Base-by-base conservation (phyloP, 92 coral and sea anemone species). In the Porites rus region DNA sequence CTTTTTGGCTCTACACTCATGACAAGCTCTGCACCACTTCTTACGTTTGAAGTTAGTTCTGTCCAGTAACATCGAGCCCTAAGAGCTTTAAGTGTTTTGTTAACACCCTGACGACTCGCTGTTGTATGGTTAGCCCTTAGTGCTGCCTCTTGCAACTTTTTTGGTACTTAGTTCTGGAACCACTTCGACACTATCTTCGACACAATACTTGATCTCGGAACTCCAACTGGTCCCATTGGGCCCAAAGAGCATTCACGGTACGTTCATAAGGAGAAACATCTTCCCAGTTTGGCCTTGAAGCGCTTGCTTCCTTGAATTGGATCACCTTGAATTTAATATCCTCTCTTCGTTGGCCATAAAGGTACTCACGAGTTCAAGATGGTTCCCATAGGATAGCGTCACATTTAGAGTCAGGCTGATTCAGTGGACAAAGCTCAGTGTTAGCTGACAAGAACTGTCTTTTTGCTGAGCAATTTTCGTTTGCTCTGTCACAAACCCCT, bases 1-100 rank as follows among this genome's bases (percentile, higher is more conserved):
- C 68, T 87, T 92, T 78, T 86, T 92, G 7, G 84, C 86, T 13
- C 93, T 86, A 50, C 93, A 89, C 56, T 85, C 93, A 77, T 92
- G 91, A 65, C 95, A 89, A 12, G 73, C 65, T 52, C 18, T 80
- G 51, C 77, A 89, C 93, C 93, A 86, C 54, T 74, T 80, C 43
- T 89, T 65, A 80, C 90, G 43, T 84, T 76, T 8, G 85, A 66
- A 18, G 88, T 80, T 52, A 66, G 62, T 3, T 90, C 90, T 22
- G 92, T 86, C 95, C 92, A 89, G 86, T 79, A 83, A 78, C 85
- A 84, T 25, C 89, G 85, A 18, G 69, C 20, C 21, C 75, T 82
- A 60, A 79, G 76, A 0, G 86, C 92, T 51, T 21, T 20, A 38
- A 77, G 82, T 28, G 90, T 84, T 78, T 90, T 90, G 3, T 51